Conservation (phyloP, 2,888 invertebrate genomes). For the Abrostola triplasia region DNA sequence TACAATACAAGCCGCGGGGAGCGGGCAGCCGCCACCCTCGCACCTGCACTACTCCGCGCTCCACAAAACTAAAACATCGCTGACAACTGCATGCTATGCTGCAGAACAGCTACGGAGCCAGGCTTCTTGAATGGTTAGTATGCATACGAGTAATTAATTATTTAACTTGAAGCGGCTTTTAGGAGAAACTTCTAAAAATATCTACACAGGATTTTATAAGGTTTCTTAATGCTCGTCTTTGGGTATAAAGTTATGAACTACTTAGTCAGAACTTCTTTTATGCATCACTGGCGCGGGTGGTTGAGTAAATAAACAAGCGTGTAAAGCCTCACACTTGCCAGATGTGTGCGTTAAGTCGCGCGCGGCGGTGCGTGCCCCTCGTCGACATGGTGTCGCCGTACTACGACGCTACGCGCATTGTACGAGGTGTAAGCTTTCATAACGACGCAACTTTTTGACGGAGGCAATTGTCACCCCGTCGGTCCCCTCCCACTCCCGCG, state of each 20-base stretch:
- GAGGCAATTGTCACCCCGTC: not conserved
- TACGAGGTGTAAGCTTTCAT: constrained; percentile 17
- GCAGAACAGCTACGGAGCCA: not conserved
- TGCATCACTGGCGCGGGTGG: not conserved
- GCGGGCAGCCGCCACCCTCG: constrained; percentile 3
- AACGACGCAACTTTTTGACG: constrained; percentile 31
- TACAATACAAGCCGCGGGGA: constrained; percentile 4
- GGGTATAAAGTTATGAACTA: no score
- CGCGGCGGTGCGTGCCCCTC: constrained; percentile 11
- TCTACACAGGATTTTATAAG: no score
- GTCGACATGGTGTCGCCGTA: constrained; percentile 16
- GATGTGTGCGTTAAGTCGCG: constrained; percentile 12
- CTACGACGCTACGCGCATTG: constrained; percentile 2
- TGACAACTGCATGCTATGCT: not conserved
- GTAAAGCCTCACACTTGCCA: constrained; percentile 9
- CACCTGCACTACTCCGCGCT: not conserved
- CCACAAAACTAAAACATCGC: not conserved
- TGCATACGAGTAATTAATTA: no score
- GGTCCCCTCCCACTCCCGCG: not conserved
- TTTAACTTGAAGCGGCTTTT: no score
- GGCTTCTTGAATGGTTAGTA: no score
- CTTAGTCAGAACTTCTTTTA: not conserved
- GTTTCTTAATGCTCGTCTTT: no score
- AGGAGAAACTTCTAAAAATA: no score
- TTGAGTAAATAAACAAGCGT: constrained; percentile 20